Conservation (phyloP, 2,888 invertebrate species). For the Galerucella pusilla region DNA sequence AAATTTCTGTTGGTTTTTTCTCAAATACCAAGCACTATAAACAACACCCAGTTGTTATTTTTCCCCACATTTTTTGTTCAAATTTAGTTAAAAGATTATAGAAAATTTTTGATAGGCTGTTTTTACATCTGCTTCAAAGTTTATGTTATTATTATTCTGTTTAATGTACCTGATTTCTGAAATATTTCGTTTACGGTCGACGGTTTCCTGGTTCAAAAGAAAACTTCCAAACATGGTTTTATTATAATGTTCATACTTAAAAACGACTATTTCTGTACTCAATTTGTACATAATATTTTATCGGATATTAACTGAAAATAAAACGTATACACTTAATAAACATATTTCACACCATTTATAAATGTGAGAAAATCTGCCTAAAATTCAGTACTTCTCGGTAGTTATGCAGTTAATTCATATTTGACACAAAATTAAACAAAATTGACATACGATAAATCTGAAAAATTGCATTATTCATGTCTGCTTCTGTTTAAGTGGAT, state of each 20-base stretch:
- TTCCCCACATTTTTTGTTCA: not conserved
- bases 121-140: not conserved
- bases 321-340: too few relatives aligned
- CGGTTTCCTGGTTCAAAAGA: not conserved
- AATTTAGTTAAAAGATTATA: not conserved
- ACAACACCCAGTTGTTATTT: too few relatives aligned
- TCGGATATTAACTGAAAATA: too few relatives aligned
- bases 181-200: not conserved
- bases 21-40: too few relatives aligned
- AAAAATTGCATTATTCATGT: not conserved
- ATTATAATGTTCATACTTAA: not conserved
- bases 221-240: constrained; percentile 2
- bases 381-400: constrained; percentile 19
- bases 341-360: too few relatives aligned
- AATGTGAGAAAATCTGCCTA: too few relatives aligned
- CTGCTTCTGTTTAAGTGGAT: not conserved
- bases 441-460: constrained; percentile 16
- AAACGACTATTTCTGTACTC: too few relatives aligned
- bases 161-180: not conserved
- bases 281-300: too few relatives aligned
- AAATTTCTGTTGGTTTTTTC: too few relatives aligned
- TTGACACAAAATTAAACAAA: constrained; percentile 21
- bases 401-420: constrained; percentile 16
- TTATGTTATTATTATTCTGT: not conserved
- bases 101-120: not conserved